These are phyloP conservation scores for Lagocephalus sceleratus DNA, from an alignment of 2,797 vertebrate species.

Conservation along the genomic window DNA sequence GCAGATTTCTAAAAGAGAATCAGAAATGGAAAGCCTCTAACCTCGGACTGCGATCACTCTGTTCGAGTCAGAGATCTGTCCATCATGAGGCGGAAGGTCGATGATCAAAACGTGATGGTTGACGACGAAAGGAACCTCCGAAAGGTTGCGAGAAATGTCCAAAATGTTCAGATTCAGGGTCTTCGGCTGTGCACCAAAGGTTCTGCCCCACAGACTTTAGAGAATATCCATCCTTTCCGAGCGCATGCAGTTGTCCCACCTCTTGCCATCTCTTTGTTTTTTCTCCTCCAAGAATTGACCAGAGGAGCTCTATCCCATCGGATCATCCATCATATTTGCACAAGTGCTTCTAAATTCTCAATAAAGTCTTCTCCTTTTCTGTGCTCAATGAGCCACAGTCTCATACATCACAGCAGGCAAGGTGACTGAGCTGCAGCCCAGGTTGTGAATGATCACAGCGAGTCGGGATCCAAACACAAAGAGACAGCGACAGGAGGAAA, in stretches of 20 bases:
- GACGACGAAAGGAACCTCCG: conserved; percentile 72
- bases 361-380: conserved; percentile 67
- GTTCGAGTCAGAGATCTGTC: background rate
- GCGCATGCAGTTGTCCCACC: background rate
- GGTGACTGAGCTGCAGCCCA: conserved; percentile 71
- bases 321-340: conserved; percentile 43
- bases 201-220: no score
- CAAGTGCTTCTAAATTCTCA: conserved; percentile 35
- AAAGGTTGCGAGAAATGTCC: conserved; percentile 74
- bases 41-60: background rate
- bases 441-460: conserved; percentile 52
- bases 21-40: background rate
- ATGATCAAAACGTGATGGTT: conserved; percentile 70
- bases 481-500: conserved; percentile 2
- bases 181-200: background rate
- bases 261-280: background rate
- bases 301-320: conserved; percentile 1
- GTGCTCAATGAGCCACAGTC: conserved; percentile 78
- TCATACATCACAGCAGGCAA: conserved; percentile 81
- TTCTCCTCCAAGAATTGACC: conserved; percentile 4
- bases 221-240: background rate
- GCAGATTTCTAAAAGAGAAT: background rate
- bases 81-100: conserved; percentile 73
- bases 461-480: conserved; percentile 27
- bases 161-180: conserved; percentile 56